These are phyloP conservation scores for Sebastes paucispinis DNA, from an alignment of 2,797 vertebrate genomes.

Conservation along the genomic window DNA sequence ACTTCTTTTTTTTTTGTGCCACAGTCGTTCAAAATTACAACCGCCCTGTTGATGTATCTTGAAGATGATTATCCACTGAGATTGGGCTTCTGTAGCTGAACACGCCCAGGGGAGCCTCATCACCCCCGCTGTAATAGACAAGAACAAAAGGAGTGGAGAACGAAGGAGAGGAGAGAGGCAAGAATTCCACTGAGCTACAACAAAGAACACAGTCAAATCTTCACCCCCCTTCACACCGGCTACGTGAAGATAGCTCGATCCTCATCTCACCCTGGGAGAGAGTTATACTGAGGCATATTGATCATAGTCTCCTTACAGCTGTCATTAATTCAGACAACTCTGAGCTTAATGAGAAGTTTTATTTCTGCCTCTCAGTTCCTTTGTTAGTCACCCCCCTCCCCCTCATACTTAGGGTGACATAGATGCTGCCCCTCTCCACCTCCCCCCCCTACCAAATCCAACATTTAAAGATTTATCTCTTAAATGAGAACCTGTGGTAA, in stretches of 20 bases:
- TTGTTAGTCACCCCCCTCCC: slow-evolving; percentile 63
- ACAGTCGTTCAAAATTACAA: slow-evolving; percentile 68
- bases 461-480: slow-evolving; percentile 91
- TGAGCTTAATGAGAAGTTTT: slow-evolving; percentile 70
- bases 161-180: slow-evolving; percentile 63
- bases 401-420: slow-evolving; percentile 68
- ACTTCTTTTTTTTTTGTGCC: not conserved
- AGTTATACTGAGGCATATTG: slow-evolving; percentile 78
- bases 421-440: slow-evolving; percentile 50
- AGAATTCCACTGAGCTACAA: slow-evolving; percentile 76
- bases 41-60: slow-evolving; percentile 68
- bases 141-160: slow-evolving; percentile 72
- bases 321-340: slow-evolving; percentile 70
- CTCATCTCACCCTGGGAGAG: slow-evolving; percentile 77
- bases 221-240: slow-evolving; percentile 20
- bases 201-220: slow-evolving; percentile 72
- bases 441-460: slow-evolving; percentile 82
- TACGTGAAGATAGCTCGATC: slow-evolving; percentile 69
- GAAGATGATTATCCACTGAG: slow-evolving; percentile 78
- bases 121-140: slow-evolving; percentile 71
- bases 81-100: slow-evolving; percentile 71
- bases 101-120: slow-evolving; percentile 73
- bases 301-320: slow-evolving; percentile 80
- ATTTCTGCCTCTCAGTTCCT: slow-evolving; percentile 63
- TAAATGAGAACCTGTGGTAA: slow-evolving; percentile 88